Base-by-base conservation (phyloP, 2,888 invertebrate genomes). In the Athalia cordata region DNA sequence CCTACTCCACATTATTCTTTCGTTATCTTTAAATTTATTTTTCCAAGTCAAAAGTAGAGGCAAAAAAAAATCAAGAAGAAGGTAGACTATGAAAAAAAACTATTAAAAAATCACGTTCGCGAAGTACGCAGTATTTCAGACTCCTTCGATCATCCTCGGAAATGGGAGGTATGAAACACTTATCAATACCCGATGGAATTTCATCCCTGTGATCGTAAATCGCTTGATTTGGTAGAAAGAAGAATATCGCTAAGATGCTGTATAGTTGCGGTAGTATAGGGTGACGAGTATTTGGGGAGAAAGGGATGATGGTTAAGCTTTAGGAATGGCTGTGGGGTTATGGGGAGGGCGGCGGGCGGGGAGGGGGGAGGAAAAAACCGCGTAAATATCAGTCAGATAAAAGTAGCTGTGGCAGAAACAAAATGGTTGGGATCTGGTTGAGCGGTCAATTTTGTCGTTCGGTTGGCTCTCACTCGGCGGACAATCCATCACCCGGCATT, bases 391-490 rank as follows among this genome's bases (percentile, higher is more conserved):
- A 59, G 72, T 72, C 72, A 72, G 59, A 72, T 72, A 59, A 72
- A 72, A 59, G 72, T 59, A 72, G 57, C 47, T 47, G 59, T 72
- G 59, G 72, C 72, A 57, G 57, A 72, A 72, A 72, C 72, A 72
- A 72, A 72, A 72, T 72, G 57, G 72, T 72, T 52, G 57, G 59
- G 57, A 72, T 59, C 72, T 72, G 72, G 72, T 72, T 83, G 82
- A 83, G 83, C 83, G 86, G 84, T 86, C 86, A 85, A 86, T 86
- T 85, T 85, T 82, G 81, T 83, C 83, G 81, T 84, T 83, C 82
- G 84, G 83, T 82, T 82, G 82, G 81, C 80, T 79, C 81, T 83
- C 82, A 79, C 75, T 78, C 81, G 80, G 70, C 75, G 80, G 72
- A 82, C 84, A 81, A 86, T 86, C 85, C 85, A 85, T 86, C 86